Evolutionary conservation across 2,888 invertebrate species (phyloP), one percentile per base, ranked within the genome.

Genomic region (Tiliacea aurago): DNA sequence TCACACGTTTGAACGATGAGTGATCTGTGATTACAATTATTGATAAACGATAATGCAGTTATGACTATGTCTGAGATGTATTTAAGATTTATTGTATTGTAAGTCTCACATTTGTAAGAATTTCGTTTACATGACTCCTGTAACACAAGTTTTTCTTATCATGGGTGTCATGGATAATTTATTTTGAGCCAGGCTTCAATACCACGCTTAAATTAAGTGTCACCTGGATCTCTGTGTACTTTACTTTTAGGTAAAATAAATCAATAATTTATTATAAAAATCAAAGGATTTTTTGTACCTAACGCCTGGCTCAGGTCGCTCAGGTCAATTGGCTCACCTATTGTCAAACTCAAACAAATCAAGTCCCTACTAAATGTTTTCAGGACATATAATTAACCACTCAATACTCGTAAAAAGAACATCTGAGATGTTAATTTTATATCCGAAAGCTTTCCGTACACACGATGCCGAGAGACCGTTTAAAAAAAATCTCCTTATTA

Each of bases 1-100:
- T 81, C 76, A 66, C 67, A 70, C 72, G 65, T 70, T 68, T 23
- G 47, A 56, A 37, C 18, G 28, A 41, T 10, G 56, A 67, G 53
- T 43, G 23, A 33, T 43, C 20, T 64, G 28, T 51, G 65, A 76
- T 73, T 37, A 37, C 2, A 20, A 62, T 55, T 33, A 69, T 63
- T 68, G 63, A 55, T 66, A 47, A 65, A 49, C 9, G 33, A 18
- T 62, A 37, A 45, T 70, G 23, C 11, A 71, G 6, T 47, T 33
- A 28, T 20, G 45, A 18, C 28, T 55, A 18, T 28, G 37, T 55
- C 15, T 66, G 23, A 9, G 11, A 59, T 20, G 20, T 10, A 53
- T 20, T 58, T 70, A 4, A 4, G 15, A 28, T 58, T 49, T 41
- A 49, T 49, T 47, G 3, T 28, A 28, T 56, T 65, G 9, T 1